Conservation (phyloP, 2,888 invertebrate species). For the Koerneria pararmatus region DNA sequence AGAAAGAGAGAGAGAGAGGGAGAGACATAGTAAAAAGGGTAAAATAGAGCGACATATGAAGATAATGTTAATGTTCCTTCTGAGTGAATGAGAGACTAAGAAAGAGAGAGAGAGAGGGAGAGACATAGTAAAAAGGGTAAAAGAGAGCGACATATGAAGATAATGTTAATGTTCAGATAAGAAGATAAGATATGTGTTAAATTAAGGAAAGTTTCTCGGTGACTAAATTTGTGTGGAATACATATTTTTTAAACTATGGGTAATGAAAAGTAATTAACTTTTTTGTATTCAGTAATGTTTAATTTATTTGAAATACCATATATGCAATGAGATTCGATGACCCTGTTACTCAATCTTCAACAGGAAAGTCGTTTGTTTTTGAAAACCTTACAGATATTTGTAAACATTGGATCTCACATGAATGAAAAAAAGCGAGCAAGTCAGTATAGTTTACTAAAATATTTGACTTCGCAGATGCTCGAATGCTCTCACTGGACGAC, state of each 20-base stretch:
- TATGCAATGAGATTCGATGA: too few species aligned
- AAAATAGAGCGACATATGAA: constrained; percentile 4
- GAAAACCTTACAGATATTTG: background rate
- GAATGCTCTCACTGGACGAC: constrained; percentile 49
- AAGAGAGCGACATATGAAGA: background rate
- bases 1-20: background rate
- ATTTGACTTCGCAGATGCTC: constrained; percentile 35
- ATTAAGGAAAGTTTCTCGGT: background rate
- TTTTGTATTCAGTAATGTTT: too few species aligned
- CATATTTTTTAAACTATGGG: too few species aligned
- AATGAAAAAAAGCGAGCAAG: background rate
- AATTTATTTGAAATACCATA: too few species aligned
- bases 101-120: constrained; percentile 7
- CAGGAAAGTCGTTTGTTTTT: too few species aligned
- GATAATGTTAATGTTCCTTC: background rate
- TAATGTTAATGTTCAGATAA: background rate
- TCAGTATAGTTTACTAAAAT: background rate
- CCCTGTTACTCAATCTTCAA: too few species aligned
- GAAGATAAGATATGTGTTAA: background rate
- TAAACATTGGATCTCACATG: too few species aligned
- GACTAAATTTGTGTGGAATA: too few species aligned
- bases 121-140: background rate
- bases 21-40: background rate
- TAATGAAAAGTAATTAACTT: too few species aligned
- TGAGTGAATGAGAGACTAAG: background rate